Base-by-base conservation (phyloP, 2,113 vertebrate species). In the Andinoacara biseriatus region DNA sequence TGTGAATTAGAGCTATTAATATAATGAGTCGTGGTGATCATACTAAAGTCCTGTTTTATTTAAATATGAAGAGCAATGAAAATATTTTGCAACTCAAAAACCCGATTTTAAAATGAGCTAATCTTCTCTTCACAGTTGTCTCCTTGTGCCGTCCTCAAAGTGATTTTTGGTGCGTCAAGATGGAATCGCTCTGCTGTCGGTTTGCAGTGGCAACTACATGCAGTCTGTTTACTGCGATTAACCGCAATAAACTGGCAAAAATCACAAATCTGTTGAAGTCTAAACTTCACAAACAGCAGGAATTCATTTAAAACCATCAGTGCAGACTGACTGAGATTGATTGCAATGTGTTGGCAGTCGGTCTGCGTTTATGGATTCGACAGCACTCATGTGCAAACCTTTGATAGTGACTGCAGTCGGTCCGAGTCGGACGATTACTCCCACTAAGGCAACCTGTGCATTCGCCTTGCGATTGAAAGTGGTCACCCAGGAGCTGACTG, bases 141-240 rank as follows among this genome's bases (percentile, higher is more conserved):
- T 46, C 38, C 38, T 46, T 46, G 17, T 67, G 38, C 7, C 0
- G 2, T 65, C n/a, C 10, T 65, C 38, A 43, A 65, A 43, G n/a
- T 43, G n/a, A 43, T n/a, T 43, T 26, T 65, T 65, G 35, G 62
- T 0, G 1, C 0, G 3, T 65, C 38, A 43, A 24, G 40, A 43
- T 43, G 7, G 35, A 43, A 2, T 65, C 1, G 7, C n/a, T 10
- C 24, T 65, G 35, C 2, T 43, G 3, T 17, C 62, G 0, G 62
- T 43, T 65, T 65, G n/a, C 15, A 13, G n/a, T 65, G 62, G 62
- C 38, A 65, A 65, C 3, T 43, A 0, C 22, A 4, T 24, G 31
- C 31, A 33, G 7, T 33, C 31, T 33, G 31, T 33, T 33, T 33
- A 2, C 31, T 33, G 31, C 6, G 31, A 7, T 33, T 33, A 33